phyloP scores from a whole-genome alignment of 2,797 vertebrate species.

The Falco columbarius region DNA sequence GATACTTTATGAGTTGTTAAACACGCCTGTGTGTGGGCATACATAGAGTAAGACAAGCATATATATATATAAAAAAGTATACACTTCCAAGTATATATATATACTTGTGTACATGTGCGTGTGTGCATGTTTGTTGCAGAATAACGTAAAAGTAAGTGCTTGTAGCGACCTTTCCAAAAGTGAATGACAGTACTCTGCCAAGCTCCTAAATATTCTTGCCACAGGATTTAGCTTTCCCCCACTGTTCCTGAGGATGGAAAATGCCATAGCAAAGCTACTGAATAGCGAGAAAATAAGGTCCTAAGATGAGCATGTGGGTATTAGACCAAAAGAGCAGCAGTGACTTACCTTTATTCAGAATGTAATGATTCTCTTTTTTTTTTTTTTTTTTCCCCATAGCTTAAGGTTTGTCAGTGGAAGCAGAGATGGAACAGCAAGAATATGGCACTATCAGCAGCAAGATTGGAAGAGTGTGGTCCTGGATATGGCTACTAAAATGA shows the following conservation, averaged over 20 bases:
- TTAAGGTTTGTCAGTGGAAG: constrained; percentile 97
- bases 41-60: background rate
- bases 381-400: constrained; percentile 17
- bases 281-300: background rate
- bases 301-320: background rate
- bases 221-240: background rate
- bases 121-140: background rate
- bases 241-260: background rate
- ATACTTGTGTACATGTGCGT: accelerated
- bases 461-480: constrained; percentile 92
- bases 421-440: constrained; percentile 93
- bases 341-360: background rate
- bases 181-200: background rate
- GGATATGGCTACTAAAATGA: constrained; percentile 92
- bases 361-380: background rate
- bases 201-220: background rate
- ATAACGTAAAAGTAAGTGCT: background rate
- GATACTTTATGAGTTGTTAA: background rate
- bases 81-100: background rate
- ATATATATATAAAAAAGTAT: background rate
- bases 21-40: accelerated
- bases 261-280: background rate
- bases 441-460: constrained; percentile 97
- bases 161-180: background rate
- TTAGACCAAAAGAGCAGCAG: background rate